Evolutionary conservation across 2,797 vertebrate genomes (phyloP).

Genomic region (Ceryle rudis): DNA sequence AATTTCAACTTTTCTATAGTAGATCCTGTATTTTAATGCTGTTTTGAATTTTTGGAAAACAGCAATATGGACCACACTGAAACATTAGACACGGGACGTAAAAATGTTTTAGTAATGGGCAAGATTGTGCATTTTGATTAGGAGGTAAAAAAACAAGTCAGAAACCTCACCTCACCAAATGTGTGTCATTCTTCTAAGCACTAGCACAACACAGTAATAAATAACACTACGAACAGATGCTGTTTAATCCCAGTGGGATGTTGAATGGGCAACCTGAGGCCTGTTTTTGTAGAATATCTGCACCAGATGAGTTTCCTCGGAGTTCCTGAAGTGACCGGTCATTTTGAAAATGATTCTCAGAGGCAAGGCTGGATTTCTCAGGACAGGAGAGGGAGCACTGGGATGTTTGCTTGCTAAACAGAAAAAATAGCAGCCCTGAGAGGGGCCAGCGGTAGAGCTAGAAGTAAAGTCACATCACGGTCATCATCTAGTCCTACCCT

Average conservation of each 20-base stretch:
- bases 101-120: neutral
- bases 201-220: rapidly evolving
- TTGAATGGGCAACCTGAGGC: neutral
- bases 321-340: neutral
- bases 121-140: neutral
- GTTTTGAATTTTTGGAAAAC: neutral
- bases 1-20: neutral
- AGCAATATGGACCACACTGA: neutral
- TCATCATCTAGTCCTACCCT: neutral
- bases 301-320: neutral
- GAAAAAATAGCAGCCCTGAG: neutral
- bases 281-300: neutral
- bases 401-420: neutral
- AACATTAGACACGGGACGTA: neutral
- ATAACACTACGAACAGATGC: neutral
- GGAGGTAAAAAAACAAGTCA: too few relatives aligned
- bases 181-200: neutral
- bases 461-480: neutral
- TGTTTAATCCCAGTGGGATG: rapidly evolving
- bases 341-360: neutral
- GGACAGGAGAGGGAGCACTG: neutral
- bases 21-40: neutral
- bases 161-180: neutral
- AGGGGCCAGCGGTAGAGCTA: neutral
- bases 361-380: neutral